Evolutionary conservation across 2,888 invertebrate species (phyloP).

Genomic region (Tachina grossa): DNA sequence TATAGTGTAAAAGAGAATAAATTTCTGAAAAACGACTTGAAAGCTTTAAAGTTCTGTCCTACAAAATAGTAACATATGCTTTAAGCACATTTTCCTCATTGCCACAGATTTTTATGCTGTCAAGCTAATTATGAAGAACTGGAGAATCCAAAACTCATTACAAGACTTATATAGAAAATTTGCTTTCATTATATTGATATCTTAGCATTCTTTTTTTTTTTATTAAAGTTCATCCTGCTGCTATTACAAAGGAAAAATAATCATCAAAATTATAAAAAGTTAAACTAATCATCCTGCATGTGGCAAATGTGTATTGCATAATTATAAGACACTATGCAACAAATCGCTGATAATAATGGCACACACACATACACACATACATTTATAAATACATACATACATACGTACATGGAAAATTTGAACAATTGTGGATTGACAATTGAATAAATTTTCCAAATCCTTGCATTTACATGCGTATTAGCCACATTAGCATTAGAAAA

Average conservation of each 20-base stretch:
- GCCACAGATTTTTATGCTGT: too few species aligned
- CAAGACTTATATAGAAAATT: too few species aligned
- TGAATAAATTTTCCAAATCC: slow-evolving; percentile 81
- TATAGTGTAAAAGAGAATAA: too few species aligned
- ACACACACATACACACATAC: slow-evolving; percentile 24
- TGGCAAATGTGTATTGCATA: slow-evolving; percentile 47
- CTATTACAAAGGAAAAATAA: slow-evolving; percentile 13
- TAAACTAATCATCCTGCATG: slow-evolving; percentile 44
- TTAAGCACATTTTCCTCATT: too few species aligned
- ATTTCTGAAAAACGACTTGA: too few species aligned
- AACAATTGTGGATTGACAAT: slow-evolving; percentile 73
- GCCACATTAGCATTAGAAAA: slow-evolving; percentile 78
- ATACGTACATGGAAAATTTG: background rate
- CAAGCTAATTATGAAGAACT: too few species aligned
- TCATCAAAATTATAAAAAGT: slow-evolving; percentile 43
- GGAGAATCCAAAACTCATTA: too few species aligned
- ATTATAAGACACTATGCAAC: slow-evolving; percentile 59
- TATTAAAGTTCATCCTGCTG: too few species aligned
- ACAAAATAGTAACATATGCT: too few species aligned
- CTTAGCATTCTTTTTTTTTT: too few species aligned
- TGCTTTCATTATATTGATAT: too few species aligned
- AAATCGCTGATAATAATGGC: slow-evolving; percentile 53
- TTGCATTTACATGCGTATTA: slow-evolving; percentile 78
- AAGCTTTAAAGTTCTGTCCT: too few species aligned
- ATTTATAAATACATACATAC: background rate